Percentiles rank a stretch among this genome's conserved stretches.
Evolutionary conservation across 2,113 vertebrate species (phyloP).

Genomic region (Rhinoderma darwinii): DNA sequence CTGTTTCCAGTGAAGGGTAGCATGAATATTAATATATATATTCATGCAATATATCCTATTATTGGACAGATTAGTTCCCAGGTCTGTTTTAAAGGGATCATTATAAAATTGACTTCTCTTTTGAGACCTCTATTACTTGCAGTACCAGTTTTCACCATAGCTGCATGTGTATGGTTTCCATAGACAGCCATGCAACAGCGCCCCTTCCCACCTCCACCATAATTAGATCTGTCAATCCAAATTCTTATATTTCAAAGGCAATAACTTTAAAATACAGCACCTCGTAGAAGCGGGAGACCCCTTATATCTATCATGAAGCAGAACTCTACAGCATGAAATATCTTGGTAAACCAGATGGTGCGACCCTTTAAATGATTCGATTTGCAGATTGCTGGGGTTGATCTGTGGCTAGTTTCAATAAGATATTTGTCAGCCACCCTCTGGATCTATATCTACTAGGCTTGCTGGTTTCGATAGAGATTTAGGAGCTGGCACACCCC

Average conservation of each 20-base stretch:
- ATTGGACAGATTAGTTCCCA: no score
- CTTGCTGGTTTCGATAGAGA: constrained; percentile 54
- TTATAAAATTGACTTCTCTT: neutral
- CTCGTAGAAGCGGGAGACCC: neutral
- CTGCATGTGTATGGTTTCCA: neutral
- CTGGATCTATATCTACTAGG: neutral
- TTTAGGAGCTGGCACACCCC: constrained; percentile 54
- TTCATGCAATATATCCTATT: no score
- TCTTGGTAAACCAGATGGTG: neutral
- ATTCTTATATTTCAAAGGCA: neutral
- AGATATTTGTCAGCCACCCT: neutral
- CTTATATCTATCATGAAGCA: neutral
- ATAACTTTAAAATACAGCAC: neutral
- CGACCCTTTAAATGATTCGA: neutral
- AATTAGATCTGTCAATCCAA: neutral
- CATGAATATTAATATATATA: no score
- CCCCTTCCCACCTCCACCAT: neutral
- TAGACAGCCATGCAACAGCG: neutral
- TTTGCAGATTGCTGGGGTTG: neutral
- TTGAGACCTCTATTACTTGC: neutral
- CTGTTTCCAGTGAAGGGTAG: no score
- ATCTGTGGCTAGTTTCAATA: neutral
- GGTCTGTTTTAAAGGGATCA: neutral
- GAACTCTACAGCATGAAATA: neutral
- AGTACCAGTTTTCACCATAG: neutral